phyloP scores from a whole-genome alignment of 2,888 invertebrate species.

The Tipula helvola region DNA sequence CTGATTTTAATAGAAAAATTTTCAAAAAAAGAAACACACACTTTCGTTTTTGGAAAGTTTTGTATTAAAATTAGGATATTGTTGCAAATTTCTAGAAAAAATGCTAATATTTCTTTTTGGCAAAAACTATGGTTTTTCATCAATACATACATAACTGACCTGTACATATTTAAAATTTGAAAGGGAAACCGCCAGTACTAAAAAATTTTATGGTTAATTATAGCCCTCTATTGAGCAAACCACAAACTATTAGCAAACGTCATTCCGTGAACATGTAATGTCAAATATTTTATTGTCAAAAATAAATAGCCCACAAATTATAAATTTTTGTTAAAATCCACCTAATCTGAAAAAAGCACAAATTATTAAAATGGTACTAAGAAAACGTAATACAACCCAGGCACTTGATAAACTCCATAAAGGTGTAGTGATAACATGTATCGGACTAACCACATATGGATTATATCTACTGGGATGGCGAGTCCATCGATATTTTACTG shows the following conservation, averaged over 20 bases:
- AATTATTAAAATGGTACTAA: neutral
- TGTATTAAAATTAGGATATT: too few relatives aligned
- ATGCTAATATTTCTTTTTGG: too few relatives aligned
- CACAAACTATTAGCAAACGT: neutral
- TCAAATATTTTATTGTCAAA: neutral
- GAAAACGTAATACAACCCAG: neutral
- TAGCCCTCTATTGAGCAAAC: neutral
- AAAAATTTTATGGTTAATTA: neutral
- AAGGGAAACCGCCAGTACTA: too few relatives aligned
- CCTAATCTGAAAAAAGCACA: neutral
- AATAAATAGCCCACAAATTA: neutral
- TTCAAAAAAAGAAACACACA: too few relatives aligned
- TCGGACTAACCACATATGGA: conserved; percentile 38
- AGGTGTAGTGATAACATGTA: conserved; percentile 4
- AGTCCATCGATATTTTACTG: conserved; percentile 38
- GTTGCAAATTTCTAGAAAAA: too few relatives aligned
- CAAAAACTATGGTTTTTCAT: too few relatives aligned
- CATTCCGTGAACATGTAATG: neutral
- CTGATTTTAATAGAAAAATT: too few relatives aligned
- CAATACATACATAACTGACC: too few relatives aligned
- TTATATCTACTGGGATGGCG: conserved; percentile 36
- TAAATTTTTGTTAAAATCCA: neutral
- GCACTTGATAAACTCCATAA: conserved; percentile 4
- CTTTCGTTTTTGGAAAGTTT: too few relatives aligned
- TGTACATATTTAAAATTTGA: too few relatives aligned